A percentile compares a stretch with the other conserved stretches of the same genome.
Evolutionary conservation across 2,113 vertebrate species (phyloP).

Genomic region (Polyodon spathula): DNA sequence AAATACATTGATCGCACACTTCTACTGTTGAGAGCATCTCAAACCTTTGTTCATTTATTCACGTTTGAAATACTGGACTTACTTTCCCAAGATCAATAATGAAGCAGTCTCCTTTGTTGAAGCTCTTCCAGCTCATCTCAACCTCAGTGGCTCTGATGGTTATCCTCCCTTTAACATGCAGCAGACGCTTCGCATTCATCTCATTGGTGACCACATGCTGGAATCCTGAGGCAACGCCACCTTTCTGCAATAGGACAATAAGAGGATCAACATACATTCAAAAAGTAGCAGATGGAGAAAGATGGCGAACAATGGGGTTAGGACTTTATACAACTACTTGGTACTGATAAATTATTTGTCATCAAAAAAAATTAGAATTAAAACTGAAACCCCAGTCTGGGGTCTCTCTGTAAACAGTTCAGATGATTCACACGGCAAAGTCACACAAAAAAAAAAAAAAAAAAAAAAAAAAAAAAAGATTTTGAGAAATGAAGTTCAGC

Average conservation of each 20-base stretch:
- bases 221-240: slow-evolving; percentile 58
- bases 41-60: too few relatives aligned
- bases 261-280: not conserved
- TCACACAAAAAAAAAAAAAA: too few relatives aligned
- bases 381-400: too few relatives aligned
- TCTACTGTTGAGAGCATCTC: not conserved
- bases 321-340: too few relatives aligned
- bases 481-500: too few relatives aligned
- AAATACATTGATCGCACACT: not conserved
- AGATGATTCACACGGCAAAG: too few relatives aligned
- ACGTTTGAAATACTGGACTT: not conserved
- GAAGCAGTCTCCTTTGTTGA: slow-evolving; percentile 60
- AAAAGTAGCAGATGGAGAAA: not conserved
- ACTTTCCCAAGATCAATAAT: slow-evolving; percentile 57
- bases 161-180: slow-evolving; percentile 50
- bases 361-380: too few relatives aligned
- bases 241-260: slow-evolving; percentile 34
- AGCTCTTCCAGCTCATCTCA: slow-evolving; percentile 41
- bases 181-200: slow-evolving; percentile 19
- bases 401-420: too few relatives aligned
- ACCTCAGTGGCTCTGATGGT: slow-evolving; percentile 41
- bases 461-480: too few relatives aligned
- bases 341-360: too few relatives aligned
- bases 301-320: not conserved
- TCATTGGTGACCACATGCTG: slow-evolving; percentile 39